A percentile compares a stretch with the other conserved stretches of the same genome.
Conservation (phyloP, 2,797 vertebrate genomes). For the Sternotherus odoratus region DNA sequence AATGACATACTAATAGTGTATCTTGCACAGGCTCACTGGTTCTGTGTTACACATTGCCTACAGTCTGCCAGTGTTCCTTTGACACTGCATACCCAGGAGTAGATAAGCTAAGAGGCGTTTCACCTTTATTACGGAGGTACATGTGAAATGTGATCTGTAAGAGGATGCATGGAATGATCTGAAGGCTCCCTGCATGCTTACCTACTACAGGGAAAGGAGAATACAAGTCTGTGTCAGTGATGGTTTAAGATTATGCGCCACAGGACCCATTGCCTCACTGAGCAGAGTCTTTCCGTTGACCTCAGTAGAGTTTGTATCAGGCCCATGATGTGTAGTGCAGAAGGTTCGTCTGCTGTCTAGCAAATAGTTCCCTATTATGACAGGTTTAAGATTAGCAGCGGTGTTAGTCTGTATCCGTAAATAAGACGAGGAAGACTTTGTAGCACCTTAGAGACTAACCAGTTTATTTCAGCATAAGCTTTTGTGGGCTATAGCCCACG, state of each 20-base stretch:
- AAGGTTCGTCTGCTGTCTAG: neutral
- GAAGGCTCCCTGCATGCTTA: neutral
- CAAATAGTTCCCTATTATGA: neutral
- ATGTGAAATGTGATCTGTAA: neutral
- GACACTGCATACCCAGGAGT: neutral
- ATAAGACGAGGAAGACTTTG: no score
- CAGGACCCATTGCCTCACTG: neutral
- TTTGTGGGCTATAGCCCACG: no score
- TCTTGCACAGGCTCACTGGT: neutral
- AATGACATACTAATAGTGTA: neutral
- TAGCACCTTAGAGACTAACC: no score
- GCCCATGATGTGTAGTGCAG: neutral
- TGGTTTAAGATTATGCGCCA: neutral
- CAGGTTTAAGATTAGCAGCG: no score
- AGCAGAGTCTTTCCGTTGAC: neutral
- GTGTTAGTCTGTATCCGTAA: no score
- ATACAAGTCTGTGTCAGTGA: neutral
- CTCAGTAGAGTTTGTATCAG: neutral
- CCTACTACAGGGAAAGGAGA: neutral
- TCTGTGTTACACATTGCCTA: neutral
- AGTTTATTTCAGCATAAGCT: no score
- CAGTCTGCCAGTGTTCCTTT: neutral
- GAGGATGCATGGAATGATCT: neutral
- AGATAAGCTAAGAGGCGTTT: neutral
- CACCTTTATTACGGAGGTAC: neutral